Evolutionary conservation across 2,888 invertebrate genomes (phyloP), one percentile per base, ranked within the genome.

Genomic region (Pseudoips prasinana): DNA sequence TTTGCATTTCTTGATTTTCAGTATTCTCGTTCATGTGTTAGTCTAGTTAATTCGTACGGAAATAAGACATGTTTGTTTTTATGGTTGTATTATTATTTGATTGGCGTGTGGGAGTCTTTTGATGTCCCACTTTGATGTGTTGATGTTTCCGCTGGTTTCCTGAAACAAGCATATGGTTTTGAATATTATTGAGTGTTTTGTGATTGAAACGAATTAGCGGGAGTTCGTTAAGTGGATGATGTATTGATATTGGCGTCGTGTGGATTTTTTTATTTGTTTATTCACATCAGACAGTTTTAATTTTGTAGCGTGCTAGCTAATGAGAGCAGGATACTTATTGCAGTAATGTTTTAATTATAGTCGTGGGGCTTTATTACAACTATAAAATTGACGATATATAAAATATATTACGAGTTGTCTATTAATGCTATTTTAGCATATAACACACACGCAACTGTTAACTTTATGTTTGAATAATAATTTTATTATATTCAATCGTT

Each of bases 1-100:
- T 81, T 75, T 86, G 87, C 87, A 87, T 87, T 37, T 77, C 80
- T 73, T 58, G 62, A 49, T 65, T 61, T 56, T 57, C 61, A 51
- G 48, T 60, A 53, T 72, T 63, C 49, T 71, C 68, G 74, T 64
- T 82, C 84, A 84, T 85, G 80, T 81, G 83, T 80, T 48, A 51
- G 39, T 32, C 43, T 51, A 38, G 63, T 73, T 68, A 63, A 63
- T 58, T 66, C 63, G 65, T 71, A 62, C 73, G 75, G 43, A 48
- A 79, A 77, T 76, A 80, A 51, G 43, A 71, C 84, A 85, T 86
- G 81, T 83, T 86, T 83, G 79, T 81, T 83, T 84, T 83, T 84
- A 84, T 83, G 80, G 78, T 83, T 80, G 77, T 73, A 80, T 81
- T 73, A 74, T 69, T 59, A 65, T 77, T 77, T 76, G 77, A 81